phyloP scores from a whole-genome alignment of 2,113 vertebrate genomes.

The Craseonycteris thonglongyai region DNA sequence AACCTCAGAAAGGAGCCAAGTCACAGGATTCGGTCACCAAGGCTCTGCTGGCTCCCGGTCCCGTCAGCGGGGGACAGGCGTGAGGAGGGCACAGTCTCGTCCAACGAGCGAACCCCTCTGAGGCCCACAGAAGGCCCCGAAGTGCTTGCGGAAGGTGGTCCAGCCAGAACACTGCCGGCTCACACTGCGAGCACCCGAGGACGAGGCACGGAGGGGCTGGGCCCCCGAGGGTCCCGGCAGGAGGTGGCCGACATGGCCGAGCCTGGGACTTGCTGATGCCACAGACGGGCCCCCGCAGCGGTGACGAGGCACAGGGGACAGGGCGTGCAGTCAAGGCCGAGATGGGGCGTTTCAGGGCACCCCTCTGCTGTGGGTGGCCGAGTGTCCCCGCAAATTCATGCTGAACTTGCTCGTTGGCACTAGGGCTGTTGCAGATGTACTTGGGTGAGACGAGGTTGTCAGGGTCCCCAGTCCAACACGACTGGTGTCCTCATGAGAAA shows the following conservation, averaged over 20 bases:
- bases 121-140: fast-evolving
- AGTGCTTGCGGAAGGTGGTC: fast-evolving
- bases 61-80: fast-evolving
- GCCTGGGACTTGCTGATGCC: too few relatives aligned
- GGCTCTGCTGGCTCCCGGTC: neutral
- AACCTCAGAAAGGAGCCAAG: neutral
- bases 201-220: fast-evolving
- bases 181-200: fast-evolving
- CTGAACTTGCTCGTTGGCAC: neutral
- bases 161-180: neutral
- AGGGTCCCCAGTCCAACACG: fast-evolving
- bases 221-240: neutral
- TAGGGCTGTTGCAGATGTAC: fast-evolving
- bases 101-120: fast-evolving
- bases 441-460: fast-evolving
- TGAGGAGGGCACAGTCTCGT: too few relatives aligned
- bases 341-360: neutral
- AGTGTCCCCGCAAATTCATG: neutral
- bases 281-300: neutral
- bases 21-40: too few relatives aligned
- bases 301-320: neutral
- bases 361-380: neutral
- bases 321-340: neutral
- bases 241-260: fast-evolving
- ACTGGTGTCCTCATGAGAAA: fast-evolving